Evolutionary conservation across 2,888 invertebrate species (phyloP).

Genomic region (Rosalia funebris): DNA sequence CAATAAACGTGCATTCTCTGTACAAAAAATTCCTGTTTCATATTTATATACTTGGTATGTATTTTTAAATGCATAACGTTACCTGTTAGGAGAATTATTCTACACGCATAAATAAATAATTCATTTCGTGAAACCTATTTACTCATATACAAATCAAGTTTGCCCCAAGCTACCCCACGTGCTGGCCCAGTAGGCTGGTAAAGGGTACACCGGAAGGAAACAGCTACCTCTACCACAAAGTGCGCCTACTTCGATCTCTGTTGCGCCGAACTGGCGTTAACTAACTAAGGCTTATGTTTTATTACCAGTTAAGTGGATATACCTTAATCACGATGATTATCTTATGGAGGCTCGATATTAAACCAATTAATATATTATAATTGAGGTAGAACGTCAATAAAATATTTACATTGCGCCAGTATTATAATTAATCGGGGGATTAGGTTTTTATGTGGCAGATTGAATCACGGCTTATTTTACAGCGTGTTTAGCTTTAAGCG

Average conservation of each 20-base stretch:
- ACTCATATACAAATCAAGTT: no score
- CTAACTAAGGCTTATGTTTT: conserved; percentile 31
- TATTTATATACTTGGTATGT: no score
- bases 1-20: no score
- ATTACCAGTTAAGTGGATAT: conserved; percentile 32
- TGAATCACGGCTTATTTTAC: not conserved
- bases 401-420: conserved; percentile 5
- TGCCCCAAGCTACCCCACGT: conserved; percentile 12
- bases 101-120: no score
- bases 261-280: conserved; percentile 25
- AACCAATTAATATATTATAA: conserved; percentile 25
- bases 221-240: conserved; percentile 30
- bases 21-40: no score
- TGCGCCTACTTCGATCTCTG: conserved; percentile 26
- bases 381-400: conserved; percentile 7
- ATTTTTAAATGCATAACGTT: no score
- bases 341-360: conserved; percentile 16
- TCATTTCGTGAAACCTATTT: no score
- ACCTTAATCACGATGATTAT: conserved; percentile 31
- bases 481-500: no score
- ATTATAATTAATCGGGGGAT: not conserved
- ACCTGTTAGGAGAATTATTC: no score
- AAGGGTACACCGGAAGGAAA: conserved; percentile 34
- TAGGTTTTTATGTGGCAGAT: not conserved
- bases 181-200: conserved; percentile 13